Percentiles rank a stretch among this genome's conserved stretches.
phyloP scores from a whole-genome alignment of 2,113 vertebrate species.

The Toxotes chatareus region DNA sequence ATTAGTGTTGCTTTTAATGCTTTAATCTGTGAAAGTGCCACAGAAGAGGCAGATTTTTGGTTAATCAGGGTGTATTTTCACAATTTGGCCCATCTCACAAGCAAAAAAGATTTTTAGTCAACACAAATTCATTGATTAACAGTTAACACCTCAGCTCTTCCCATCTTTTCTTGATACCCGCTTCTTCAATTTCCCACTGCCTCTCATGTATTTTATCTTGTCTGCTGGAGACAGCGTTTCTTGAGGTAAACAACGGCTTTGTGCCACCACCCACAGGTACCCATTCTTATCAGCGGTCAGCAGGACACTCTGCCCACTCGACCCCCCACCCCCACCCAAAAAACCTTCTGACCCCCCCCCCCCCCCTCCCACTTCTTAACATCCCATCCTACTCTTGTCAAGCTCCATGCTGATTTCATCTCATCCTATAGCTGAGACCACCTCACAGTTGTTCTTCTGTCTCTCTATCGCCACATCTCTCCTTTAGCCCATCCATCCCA shows the following conservation, averaged over 20 bases:
- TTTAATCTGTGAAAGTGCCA: slow-evolving; percentile 4
- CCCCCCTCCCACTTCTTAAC: slow-evolving; percentile 48
- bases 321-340: background rate
- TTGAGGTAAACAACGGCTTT: slow-evolving; percentile 53
- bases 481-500: slow-evolving; percentile 51
- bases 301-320: slow-evolving; percentile 31
- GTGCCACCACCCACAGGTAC: slow-evolving; percentile 51
- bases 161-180: background rate
- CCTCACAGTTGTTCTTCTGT: slow-evolving; percentile 53
- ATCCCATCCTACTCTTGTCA: slow-evolving; percentile 48
- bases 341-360: slow-evolving; percentile 48
- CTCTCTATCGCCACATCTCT: slow-evolving; percentile 60
- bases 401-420: slow-evolving; percentile 63
- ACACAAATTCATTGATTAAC: background rate
- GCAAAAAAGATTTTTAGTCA: background rate
- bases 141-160: background rate
- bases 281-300: slow-evolving; percentile 62
- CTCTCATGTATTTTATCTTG: slow-evolving; percentile 35
- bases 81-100: slow-evolving; percentile 9
- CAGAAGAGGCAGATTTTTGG: slow-evolving; percentile 4
- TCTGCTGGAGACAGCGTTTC: slow-evolving; percentile 13
- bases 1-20: slow-evolving; percentile 4
- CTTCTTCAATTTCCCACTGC: background rate
- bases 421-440: slow-evolving; percentile 41
- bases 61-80: slow-evolving; percentile 13